phyloP scores from a whole-genome alignment of 2,888 invertebrate species.

The Melolontha melolontha region DNA sequence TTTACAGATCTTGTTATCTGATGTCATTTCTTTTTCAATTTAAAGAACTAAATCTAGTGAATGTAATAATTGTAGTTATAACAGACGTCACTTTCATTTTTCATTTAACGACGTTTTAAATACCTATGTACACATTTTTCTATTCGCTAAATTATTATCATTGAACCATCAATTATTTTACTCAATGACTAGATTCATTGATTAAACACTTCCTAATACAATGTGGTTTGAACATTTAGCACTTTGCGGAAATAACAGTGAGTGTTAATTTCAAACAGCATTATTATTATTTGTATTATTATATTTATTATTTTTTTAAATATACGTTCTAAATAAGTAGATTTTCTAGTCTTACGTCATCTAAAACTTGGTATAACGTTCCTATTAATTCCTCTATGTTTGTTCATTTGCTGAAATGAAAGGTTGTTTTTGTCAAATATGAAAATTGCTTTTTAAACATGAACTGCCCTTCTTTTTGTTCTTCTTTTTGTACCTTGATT shows the following conservation, averaged over 20 bases:
- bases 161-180: constrained; percentile 8
- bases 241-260: constrained; percentile 16
- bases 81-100: constrained; percentile 15
- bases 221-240: background rate
- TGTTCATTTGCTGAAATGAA: too few species aligned
- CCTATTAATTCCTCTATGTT: too few species aligned
- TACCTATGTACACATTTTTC: constrained; percentile 12
- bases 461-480: too few species aligned
- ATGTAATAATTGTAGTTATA: constrained; percentile 19
- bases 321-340: background rate
- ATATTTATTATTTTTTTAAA: background rate
- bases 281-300: background rate
- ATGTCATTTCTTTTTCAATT: constrained; percentile 14
- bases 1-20: background rate
- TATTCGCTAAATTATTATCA: background rate
- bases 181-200: constrained; percentile 1
- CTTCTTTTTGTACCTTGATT: too few species aligned
- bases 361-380: too few species aligned
- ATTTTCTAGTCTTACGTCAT: too few species aligned
- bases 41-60: background rate
- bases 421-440: too few species aligned
- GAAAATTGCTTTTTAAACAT: too few species aligned
- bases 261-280: background rate
- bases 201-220: constrained; percentile 14
- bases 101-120: constrained; percentile 27